Percentiles rank a stretch among this genome's conserved stretches.
These are phyloP conservation scores for Antigone vipio DNA, from an alignment of 2,113 vertebrate genomes.

Conservation along the genomic window DNA sequence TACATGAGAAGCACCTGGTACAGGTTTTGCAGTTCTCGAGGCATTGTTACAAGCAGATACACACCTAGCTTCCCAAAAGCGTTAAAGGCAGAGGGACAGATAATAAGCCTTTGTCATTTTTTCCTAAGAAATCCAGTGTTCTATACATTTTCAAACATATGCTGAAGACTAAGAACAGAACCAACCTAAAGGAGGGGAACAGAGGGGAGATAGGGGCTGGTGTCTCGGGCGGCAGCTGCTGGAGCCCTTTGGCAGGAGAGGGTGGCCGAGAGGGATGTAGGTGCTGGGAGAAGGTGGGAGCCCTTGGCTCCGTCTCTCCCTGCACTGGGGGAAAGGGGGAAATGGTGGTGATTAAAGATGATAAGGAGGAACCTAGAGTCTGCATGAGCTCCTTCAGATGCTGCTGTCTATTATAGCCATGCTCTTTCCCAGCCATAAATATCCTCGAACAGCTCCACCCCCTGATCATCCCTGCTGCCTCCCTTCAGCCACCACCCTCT, in stretches of 20 bases:
- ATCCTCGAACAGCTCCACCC: background rate
- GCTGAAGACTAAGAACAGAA: background rate
- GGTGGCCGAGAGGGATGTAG: background rate
- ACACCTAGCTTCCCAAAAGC: background rate
- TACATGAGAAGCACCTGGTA: background rate
- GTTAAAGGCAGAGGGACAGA: background rate
- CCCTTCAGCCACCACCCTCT: background rate
- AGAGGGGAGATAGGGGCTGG: fast-evolving
- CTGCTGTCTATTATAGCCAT: background rate
- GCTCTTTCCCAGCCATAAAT: background rate
- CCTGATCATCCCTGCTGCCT: background rate
- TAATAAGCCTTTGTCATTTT: background rate
- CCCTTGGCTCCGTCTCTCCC: background rate
- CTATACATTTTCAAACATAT: background rate
- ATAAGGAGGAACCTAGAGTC: background rate
- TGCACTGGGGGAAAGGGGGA: background rate
- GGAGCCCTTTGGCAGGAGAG: background rate
- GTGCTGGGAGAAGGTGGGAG: background rate
- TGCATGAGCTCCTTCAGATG: background rate
- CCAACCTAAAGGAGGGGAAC: background rate
- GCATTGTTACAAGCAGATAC: background rate
- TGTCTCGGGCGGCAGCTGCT: fast-evolving
- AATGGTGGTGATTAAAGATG: background rate
- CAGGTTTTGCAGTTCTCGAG: background rate
- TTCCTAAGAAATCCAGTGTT: background rate